Evolutionary conservation across 2,797 vertebrate genomes (phyloP), one percentile per base, ranked within the genome.

Genomic region (Paedocypris micromegethes): DNA sequence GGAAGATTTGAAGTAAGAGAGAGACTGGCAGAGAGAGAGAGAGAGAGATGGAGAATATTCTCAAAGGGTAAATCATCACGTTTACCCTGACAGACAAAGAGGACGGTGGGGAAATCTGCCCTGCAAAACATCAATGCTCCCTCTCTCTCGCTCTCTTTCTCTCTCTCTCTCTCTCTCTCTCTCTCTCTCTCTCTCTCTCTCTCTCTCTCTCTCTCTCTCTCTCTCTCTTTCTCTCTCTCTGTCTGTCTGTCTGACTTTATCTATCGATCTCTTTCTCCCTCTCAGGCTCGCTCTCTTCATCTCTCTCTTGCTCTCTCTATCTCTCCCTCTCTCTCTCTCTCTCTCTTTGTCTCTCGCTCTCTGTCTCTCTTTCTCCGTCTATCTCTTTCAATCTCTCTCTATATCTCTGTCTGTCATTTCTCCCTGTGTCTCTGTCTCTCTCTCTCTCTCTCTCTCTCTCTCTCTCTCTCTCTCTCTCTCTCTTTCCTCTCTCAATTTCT

Each of bases 11-110:
- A 72, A 72, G 71, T 61, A n/a, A 49, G 5, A 45, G 8, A 7
- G 55, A 43, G n/a, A n/a, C n/a, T n/a, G n/a, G n/a, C n/a, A n/a
- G n/a, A n/a, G 57, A 68, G 58, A n/a, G 42, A 43, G 46, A n/a
- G 56, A 47, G 42, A 65, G 45, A 58, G 71, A 55, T 64, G 67
- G 49, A 4, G 52, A 44, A 46, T 49, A 51, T 52, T 58, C 41
- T 65, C 54, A 62, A 62, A 52, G 63, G 69, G 44, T 74, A 74
- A 52, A 72, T 64, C 62, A 72, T 58, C 73, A 55, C 53, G 54
- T 61, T 73, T 73, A 66, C 57, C 57, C 73, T 69, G 76, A 66
- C 66, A 69, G 61, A 47, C 60, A 60, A 66, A 67, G 51, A 72
- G 58, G 56, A 75, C 73, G 57, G 71, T 46, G 5, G 58, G 57